Percentiles rank a stretch among this genome's conserved stretches.
phyloP scores from a whole-genome alignment of 1,140 invertebrate species.

The Aphelinus certus region DNA sequence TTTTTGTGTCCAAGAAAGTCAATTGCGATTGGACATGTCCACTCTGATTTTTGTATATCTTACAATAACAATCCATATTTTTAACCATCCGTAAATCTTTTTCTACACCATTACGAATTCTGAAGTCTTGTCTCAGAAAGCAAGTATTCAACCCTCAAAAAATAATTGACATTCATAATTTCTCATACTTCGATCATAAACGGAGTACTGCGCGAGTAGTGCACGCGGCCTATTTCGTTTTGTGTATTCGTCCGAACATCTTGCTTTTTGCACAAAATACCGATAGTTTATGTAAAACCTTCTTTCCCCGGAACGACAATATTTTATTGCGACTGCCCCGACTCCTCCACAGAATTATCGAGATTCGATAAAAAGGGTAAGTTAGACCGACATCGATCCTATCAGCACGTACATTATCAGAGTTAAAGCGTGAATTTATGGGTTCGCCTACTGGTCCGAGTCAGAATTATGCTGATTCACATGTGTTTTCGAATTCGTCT shows the following conservation, averaged over 20 bases:
- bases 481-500: too few species aligned
- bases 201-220: slow-evolving; percentile 13
- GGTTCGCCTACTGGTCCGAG: not conserved
- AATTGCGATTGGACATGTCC: too few species aligned
- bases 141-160: too few species aligned
- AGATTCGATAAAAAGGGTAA: slow-evolving; percentile 40
- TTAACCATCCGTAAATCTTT: too few species aligned
- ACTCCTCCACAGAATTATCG: slow-evolving; percentile 22
- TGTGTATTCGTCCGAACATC: not conserved
- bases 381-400: slow-evolving; percentile 34
- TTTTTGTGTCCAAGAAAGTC: too few species aligned
- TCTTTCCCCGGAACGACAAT: slow-evolving; percentile 32
- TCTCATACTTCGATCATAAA: not conserved
- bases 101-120: too few species aligned
- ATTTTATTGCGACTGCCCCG: slow-evolving; percentile 31
- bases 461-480: slow-evolving; percentile 33
- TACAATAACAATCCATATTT: too few species aligned
- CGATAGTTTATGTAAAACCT: slow-evolving; percentile 40
- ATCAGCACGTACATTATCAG: slow-evolving; percentile 36
- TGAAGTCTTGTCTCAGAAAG: too few species aligned
- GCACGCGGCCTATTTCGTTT: slow-evolving; percentile 14
- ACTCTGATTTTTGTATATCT: too few species aligned
- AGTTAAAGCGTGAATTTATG: slow-evolving; percentile 35
- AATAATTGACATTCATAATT: too few species aligned
- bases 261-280: slow-evolving; percentile 20